Evolutionary conservation across 2,797 vertebrate species (phyloP), one percentile per base, ranked within the genome.

Genomic region (Enteromius radiatus): DNA sequence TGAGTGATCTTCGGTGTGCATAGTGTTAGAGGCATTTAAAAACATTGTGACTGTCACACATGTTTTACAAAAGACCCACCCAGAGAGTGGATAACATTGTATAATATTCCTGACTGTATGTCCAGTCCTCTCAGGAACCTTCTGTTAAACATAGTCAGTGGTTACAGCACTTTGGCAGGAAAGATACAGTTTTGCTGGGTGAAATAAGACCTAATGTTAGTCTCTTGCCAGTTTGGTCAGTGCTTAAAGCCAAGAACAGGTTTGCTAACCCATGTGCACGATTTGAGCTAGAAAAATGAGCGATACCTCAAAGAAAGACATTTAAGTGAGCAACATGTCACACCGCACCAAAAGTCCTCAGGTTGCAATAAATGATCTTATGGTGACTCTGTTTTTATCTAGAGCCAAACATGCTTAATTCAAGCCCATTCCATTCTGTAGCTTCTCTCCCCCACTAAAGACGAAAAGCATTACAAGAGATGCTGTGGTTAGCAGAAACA

Each of bases 191-290:
- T 63, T 63, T 75, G 52, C 33, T 59, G 73, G 33, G 23, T 76
- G 75, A 76, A 76, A 76, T 76, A 61, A 77, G 59, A 45, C 17
- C 41, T 77, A n/a, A 63, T 31, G 23, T 45, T 64, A 77, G 59
- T 77, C 41, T 63, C 26, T 26, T 56, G 73, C 52, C 73, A 59
- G 31, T 15, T 56, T 75, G 31, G 31, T 75, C 12, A 17, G 31
- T 15, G 21, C 31, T 56, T 38, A 74, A 38, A 56, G 52, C 14
- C 7, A 41, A 56, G 19, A 67, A n/a, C 15, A 31, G 31, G 33
- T 21, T 65, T 19, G 23, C 7, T 28, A 23, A 69, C 70, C 11
- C 19, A 3, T 74, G 47, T 21, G n/a, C 19, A 47, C 33, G 0
- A 3, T 14, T 74, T 54, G 3, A n/a, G 17, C 47, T 54, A 54